Evolutionary conservation across 2,797 vertebrate genomes (phyloP).

Genomic region (Pelobates cultripes): DNA sequence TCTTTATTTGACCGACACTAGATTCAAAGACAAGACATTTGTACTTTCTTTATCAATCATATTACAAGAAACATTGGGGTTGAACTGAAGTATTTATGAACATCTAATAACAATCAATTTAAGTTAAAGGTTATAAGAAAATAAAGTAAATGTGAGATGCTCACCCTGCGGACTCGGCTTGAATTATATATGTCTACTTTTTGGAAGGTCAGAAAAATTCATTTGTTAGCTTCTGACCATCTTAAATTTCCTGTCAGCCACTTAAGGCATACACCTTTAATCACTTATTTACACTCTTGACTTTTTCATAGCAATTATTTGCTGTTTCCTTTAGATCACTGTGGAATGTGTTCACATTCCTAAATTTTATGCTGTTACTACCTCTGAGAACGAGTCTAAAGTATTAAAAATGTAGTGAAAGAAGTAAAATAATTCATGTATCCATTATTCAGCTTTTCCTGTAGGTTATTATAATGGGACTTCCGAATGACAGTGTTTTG

Average conservation of each 20-base stretch:
- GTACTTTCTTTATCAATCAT: constrained; percentile 40
- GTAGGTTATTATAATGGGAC: too few relatives aligned
- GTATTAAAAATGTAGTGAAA: too few relatives aligned
- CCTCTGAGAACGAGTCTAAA: too few relatives aligned
- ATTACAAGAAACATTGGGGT: constrained; percentile 23
- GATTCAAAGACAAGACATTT: constrained; percentile 24
- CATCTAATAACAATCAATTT: constrained; percentile 33
- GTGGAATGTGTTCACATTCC: too few relatives aligned
- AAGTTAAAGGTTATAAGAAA: constrained; percentile 26
- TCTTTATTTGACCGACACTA: constrained; percentile 1
- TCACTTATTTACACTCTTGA: not conserved
- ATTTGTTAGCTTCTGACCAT: not conserved
- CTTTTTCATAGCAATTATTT: not conserved
- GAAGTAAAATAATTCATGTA: too few relatives aligned
- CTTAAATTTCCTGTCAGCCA: not conserved
- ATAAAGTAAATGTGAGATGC: not conserved
- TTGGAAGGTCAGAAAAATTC: not conserved
- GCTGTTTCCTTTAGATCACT: too few relatives aligned
- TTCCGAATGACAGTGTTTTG: too few relatives aligned
- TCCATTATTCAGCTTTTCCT: too few relatives aligned
- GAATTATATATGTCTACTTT: constrained; percentile 9
- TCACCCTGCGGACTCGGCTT: not conserved
- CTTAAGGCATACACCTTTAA: constrained; percentile 1
- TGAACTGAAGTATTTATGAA: constrained; percentile 48
- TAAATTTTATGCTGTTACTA: too few relatives aligned